These are phyloP conservation scores for Cavia aperea DNA, from an alignment of 2,113 vertebrate species.

Conservation along the genomic window DNA sequence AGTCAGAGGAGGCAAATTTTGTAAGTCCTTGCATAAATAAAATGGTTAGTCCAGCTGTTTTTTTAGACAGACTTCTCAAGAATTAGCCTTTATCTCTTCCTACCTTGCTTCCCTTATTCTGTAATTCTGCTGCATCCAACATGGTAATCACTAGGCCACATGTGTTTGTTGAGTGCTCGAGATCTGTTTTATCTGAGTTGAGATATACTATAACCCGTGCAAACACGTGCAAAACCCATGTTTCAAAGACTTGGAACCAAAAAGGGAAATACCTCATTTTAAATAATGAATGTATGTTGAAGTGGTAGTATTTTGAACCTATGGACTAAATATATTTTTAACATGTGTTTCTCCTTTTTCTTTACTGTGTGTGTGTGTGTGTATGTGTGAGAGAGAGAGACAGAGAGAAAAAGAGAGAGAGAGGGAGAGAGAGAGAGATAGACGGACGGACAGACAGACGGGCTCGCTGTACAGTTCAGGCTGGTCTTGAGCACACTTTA, in stretches of 20 bases:
- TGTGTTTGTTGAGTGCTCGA: neutral
- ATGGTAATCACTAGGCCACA: neutral
- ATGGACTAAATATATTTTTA: neutral
- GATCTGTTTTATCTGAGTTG: neutral
- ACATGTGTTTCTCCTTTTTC: neutral
- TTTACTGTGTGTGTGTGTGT: neutral
- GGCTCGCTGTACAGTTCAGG: too few relatives aligned
- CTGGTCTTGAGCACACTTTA: too few relatives aligned
- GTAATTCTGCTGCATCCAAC: neutral
- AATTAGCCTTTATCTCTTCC: neutral
- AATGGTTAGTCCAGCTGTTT: neutral
- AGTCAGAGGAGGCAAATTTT: neutral
- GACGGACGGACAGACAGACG: too few relatives aligned
- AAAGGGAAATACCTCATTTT: neutral
- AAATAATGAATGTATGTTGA: constrained; percentile 2
- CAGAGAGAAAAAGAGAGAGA: too few relatives aligned
- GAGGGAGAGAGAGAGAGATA: too few relatives aligned
- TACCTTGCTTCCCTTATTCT: neutral
- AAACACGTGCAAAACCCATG: neutral
- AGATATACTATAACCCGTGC: neutral
- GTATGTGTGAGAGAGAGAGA: too few relatives aligned
- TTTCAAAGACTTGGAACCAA: neutral
- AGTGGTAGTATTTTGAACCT: neutral
- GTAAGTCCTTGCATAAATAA: neutral
- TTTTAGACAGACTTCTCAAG: neutral